These are phyloP conservation scores for Macropus fuliginosus DNA, from an alignment of 2,797 vertebrate genomes.

Conservation along the genomic window DNA sequence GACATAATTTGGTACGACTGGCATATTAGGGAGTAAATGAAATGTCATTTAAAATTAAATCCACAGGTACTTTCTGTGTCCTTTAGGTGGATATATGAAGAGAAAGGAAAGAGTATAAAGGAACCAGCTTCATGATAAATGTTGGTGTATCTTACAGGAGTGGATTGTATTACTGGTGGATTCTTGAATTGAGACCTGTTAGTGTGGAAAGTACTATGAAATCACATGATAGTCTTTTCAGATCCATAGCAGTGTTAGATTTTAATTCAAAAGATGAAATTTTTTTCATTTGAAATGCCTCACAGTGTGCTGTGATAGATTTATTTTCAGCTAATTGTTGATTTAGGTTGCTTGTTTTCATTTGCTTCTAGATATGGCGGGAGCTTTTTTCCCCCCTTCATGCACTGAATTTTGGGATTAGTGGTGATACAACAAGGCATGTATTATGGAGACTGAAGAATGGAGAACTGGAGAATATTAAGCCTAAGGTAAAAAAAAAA, in stretches of 20 bases:
- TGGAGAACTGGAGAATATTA: slow-evolving; percentile 97
- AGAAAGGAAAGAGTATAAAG: slow-evolving; percentile 24
- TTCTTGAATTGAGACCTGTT: slow-evolving; percentile 11
- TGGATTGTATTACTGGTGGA: not conserved
- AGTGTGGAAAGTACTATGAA: not conserved
- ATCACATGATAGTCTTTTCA: not conserved
- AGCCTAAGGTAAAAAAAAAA: slow-evolving; percentile 90
- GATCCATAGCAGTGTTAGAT: not conserved
- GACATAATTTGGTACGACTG: slow-evolving; percentile 11
- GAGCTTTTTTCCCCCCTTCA: slow-evolving; percentile 98
- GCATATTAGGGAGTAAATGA: not conserved
- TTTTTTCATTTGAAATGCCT: slow-evolving; percentile 37
- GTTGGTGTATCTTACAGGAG: not conserved
- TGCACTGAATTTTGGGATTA: slow-evolving; percentile 97
- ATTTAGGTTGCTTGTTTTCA: slow-evolving; percentile 59
- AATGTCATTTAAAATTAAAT: slow-evolving; percentile 3
- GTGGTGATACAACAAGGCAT: slow-evolving; percentile 95
- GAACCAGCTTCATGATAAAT: slow-evolving; percentile 34
- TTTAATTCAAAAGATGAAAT: slow-evolving; percentile 1
- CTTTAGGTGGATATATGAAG: slow-evolving; percentile 17
- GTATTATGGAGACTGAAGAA: slow-evolving; percentile 98
- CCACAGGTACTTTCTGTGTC: not conserved
- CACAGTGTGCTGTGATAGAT: not conserved
- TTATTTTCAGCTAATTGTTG: slow-evolving; percentile 33
- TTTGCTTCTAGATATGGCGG: slow-evolving; percentile 91